Evolutionary conservation across 2,888 invertebrate genomes (phyloP).

Genomic region (Matsumyia berberina): DNA sequence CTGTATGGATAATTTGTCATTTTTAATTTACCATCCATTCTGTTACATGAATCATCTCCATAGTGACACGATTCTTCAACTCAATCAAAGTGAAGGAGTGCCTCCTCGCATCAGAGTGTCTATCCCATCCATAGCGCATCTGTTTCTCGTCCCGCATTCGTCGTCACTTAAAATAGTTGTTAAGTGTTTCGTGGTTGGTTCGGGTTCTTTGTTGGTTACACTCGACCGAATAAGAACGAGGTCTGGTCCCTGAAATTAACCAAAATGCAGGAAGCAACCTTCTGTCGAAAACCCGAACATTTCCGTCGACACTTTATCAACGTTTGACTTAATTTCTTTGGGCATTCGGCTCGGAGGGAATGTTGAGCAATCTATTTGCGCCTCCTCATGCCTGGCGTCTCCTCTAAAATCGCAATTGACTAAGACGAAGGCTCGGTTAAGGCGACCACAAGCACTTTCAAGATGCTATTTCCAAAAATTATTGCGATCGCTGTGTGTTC

Average conservation of each 20-base stretch:
- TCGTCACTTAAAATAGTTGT: slow-evolving; percentile 21
- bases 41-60: neutral
- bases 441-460: slow-evolving; percentile 67
- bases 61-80: slow-evolving; percentile 3
- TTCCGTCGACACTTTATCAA: slow-evolving; percentile 55
- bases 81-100: neutral
- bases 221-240: neutral
- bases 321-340: slow-evolving; percentile 54
- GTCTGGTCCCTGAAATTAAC: slow-evolving; percentile 36
- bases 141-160: too few species aligned
- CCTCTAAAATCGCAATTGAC: slow-evolving; percentile 27
- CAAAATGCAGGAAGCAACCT: slow-evolving; percentile 25
- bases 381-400: neutral
- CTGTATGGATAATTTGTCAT: neutral
- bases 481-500: slow-evolving; percentile 21
- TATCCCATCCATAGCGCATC: neutral
- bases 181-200: slow-evolving; percentile 54
- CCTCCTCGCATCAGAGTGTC: neutral
- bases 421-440: slow-evolving; percentile 42
- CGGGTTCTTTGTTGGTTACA: slow-evolving; percentile 18
- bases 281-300: neutral
- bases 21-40: slow-evolving; percentile 14
- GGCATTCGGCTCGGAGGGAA: slow-evolving; percentile 20
- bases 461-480: slow-evolving; percentile 49
- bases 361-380: slow-evolving; percentile 47